A percentile compares a stretch with the other conserved stretches of the same genome.
Evolutionary conservation across 2,797 vertebrate genomes (phyloP).

Genomic region (Anguilla pacifica): DNA sequence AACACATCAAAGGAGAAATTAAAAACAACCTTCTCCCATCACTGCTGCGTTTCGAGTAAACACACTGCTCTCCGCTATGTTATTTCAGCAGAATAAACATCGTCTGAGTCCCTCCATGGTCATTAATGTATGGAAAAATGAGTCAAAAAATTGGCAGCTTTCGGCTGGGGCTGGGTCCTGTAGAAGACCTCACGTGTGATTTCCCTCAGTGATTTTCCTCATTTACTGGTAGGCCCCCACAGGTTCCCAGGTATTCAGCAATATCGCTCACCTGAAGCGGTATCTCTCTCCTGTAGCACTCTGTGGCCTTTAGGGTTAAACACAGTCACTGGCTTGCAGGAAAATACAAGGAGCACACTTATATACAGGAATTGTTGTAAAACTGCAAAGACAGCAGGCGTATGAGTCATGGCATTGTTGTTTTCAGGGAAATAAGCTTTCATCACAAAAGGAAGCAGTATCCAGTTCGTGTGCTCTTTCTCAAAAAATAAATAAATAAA

Average conservation of each 20-base stretch:
- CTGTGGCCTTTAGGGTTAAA: too few relatives aligned
- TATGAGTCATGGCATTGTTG: neutral
- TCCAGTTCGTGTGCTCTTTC: neutral
- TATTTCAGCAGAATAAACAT: neutral
- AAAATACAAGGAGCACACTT: neutral
- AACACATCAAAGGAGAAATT: constrained; percentile 5
- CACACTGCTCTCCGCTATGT: neutral
- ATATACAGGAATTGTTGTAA: neutral
- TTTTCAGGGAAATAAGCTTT: neutral
- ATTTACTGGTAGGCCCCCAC: too few relatives aligned
- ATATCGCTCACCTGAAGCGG: too few relatives aligned
- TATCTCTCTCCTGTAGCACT: too few relatives aligned
- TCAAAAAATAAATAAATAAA: neutral
- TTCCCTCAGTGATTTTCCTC: too few relatives aligned
- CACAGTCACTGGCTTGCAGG: too few relatives aligned
- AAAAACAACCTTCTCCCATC: neutral
- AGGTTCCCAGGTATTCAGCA: too few relatives aligned
- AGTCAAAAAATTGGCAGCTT: neutral
- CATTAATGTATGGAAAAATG: neutral
- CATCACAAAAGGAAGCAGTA: neutral
- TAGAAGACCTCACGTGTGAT: neutral
- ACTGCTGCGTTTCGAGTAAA: neutral
- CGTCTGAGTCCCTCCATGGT: neutral
- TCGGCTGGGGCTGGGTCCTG: neutral
- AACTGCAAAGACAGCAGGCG: neutral